These are phyloP conservation scores for Bujurquina vittata DNA, from an alignment of 2,113 vertebrate genomes.

Conservation along the genomic window DNA sequence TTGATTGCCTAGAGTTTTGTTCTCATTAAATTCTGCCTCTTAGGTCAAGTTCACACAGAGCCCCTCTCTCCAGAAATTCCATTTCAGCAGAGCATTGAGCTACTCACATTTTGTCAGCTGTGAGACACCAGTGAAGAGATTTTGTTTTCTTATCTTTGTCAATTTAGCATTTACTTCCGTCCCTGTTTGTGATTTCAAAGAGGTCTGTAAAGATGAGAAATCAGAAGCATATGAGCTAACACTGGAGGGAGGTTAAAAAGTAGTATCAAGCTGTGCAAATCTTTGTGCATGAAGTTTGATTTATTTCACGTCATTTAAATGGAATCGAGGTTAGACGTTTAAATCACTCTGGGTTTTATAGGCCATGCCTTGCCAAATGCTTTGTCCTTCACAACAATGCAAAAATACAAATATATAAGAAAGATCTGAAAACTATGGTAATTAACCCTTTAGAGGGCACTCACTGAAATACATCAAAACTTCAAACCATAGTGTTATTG, in stretches of 20 bases:
- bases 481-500: too few species aligned
- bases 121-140: conserved; percentile 53
- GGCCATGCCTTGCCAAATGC: neutral
- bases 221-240: neutral
- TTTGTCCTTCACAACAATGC: neutral
- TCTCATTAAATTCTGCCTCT: conserved; percentile 70
- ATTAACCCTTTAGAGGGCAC: too few species aligned
- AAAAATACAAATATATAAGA: neutral
- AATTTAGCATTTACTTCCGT: conserved; percentile 54
- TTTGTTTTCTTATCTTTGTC: conserved; percentile 43
- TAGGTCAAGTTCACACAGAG: conserved; percentile 62
- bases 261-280: conserved; percentile 10
- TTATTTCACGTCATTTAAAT: conserved; percentile 15
- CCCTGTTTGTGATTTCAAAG: conserved; percentile 22
- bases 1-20: conserved; percentile 74
- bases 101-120: conserved; percentile 55
- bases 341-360: neutral
- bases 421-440: too few species aligned
- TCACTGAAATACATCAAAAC: too few species aligned
- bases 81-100: conserved; percentile 41
- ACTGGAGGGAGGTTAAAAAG: conserved; percentile 21
- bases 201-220: conserved; percentile 21
- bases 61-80: conserved; percentile 41
- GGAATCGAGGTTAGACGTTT: neutral
- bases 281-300: conserved; percentile 6